Evolutionary conservation across 2,113 vertebrate species (phyloP).

Genomic region (Clinocottus analis): DNA sequence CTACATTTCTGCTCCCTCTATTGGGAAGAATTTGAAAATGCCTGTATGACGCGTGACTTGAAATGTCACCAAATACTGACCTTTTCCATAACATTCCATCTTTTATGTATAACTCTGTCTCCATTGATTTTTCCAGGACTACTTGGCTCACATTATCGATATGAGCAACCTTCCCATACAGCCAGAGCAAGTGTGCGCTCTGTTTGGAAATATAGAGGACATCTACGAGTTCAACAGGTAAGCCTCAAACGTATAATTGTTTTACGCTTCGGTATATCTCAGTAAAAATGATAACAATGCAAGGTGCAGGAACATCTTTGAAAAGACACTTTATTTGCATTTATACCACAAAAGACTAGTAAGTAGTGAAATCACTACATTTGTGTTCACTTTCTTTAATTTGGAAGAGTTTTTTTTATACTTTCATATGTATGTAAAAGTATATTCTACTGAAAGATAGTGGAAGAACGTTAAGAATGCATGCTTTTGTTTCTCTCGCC

Average conservation of each 20-base stretch:
- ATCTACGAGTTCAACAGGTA: conserved; percentile 98
- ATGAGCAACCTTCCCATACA: conserved; percentile 86
- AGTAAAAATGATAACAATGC: background rate
- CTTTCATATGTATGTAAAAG: background rate
- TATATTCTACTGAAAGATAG: background rate
- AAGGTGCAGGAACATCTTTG: background rate
- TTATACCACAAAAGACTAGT: no score
- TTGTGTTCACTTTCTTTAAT: background rate
- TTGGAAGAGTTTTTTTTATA: background rate
- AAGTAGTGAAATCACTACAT: background rate
- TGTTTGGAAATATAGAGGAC: conserved; percentile 97
- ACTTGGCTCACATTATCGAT: conserved; percentile 95
- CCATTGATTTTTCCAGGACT: conserved; percentile 85
- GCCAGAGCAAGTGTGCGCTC: conserved; percentile 92
- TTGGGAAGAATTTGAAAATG: conserved; percentile 49
- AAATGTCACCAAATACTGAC: background rate
- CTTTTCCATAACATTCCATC: background rate
- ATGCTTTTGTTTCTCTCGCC: background rate
- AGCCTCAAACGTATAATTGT: background rate
- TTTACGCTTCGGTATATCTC: background rate
- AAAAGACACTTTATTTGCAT: background rate
- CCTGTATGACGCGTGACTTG: background rate
- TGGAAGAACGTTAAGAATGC: conserved; percentile 6
- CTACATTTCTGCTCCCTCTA: conserved; percentile 46
- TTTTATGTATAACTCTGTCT: background rate